Evolutionary conservation across 35 echinoderm and acorn worm species (phyloP), one percentile per base, ranked within the genome.

Genomic region (Heliocidaris tuberculata): DNA sequence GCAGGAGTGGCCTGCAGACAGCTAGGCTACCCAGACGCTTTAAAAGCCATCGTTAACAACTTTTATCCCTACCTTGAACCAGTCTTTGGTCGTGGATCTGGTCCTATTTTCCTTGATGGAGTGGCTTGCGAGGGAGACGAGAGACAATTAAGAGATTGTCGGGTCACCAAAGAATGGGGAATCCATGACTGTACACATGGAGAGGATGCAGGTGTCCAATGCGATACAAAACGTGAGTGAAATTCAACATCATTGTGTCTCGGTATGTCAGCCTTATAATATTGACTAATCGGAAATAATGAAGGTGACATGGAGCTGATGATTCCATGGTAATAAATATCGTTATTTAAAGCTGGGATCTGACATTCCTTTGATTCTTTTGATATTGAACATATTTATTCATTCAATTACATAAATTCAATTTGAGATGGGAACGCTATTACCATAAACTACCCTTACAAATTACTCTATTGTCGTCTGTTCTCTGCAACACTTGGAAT

Each of bases 31-130:
- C 78, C 94, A 27, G 78, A 29, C 9, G 48, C 32, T 48, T n/a
- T 48, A 88, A 35, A 59, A 88, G 78, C 85, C 7, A 31, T 86
- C 16, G 24, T 48, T 13, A 88, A 88, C 30, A 13, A 15, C 10
- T 4, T 0, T 31, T 59, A 31, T 13, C 27, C 91, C 10, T 8
- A 59, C 19, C 5, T 6, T 9, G 31, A 93, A 50, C 91, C 91
- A 59, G 4, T 50, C 27, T 96, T 94, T 94, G 91, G 92, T 85
- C 13, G 21, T 13, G 95, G 95, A 17, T 65, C 49, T 49, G 95
- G 95, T 48, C 30, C 56, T 10, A 96, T 96, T 49, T 59, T 61
- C 2, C 56, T 96, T 24, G 95, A 96, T 85, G 94, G 78, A n/a
- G 2, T 96, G 6, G 21, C 3, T 21, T 96, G 95, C 47, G 21